Conservation (phyloP, 2,113 vertebrate genomes). For the Aviceda subcristata region DNA sequence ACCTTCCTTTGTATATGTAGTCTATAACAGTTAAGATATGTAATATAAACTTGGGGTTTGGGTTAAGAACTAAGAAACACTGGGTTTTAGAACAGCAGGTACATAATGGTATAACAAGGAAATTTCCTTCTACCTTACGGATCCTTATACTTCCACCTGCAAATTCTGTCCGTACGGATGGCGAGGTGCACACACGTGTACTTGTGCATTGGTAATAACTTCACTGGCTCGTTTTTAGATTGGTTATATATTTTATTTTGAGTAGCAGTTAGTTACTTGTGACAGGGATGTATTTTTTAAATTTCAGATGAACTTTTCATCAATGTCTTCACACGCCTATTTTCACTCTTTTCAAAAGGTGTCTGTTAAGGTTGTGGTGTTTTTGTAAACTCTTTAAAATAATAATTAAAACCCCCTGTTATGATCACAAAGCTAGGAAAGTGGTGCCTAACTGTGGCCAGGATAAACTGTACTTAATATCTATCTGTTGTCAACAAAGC, state of each 20-base stretch:
- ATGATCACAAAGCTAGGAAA: conserved; percentile 19
- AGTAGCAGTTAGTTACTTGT: neutral
- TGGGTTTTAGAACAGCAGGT: neutral
- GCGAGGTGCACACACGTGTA: neutral
- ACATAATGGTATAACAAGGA: neutral
- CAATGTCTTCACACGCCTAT: neutral
- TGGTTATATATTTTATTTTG: neutral
- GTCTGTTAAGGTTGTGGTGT: neutral
- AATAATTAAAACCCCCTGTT: neutral
- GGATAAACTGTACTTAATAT: conserved; percentile 57
- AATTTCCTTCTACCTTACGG: neutral
- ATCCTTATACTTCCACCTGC: neutral
- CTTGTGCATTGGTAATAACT: neutral
- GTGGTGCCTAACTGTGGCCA: conserved; percentile 16
- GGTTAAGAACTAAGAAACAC: neutral
- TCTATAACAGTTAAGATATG: neutral
- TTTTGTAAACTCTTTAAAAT: conserved; percentile 45
- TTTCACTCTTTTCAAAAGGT: neutral
- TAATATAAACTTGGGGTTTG: neutral
- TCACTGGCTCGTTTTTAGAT: neutral
- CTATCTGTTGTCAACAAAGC: conserved; percentile 49
- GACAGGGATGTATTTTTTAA: neutral
- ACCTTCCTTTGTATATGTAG: neutral
- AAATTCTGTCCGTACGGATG: neutral
- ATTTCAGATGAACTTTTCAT: neutral